Evolutionary conservation across 2,888 invertebrate genomes (phyloP), one percentile per base, ranked within the genome.

Genomic region (Zhuqinia jingwanae): DNA sequence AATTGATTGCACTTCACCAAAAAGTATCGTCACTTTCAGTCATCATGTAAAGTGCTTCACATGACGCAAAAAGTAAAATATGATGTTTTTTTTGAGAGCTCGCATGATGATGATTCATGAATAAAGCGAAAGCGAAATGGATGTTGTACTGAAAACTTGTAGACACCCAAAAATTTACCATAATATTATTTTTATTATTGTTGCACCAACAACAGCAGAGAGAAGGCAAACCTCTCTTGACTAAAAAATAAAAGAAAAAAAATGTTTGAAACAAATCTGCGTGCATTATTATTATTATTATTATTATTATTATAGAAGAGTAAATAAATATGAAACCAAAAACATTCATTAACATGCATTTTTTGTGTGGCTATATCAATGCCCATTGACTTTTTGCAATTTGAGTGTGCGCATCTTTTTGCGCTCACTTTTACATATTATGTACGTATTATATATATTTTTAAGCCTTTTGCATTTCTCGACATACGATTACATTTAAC

Each of bases 101-200:
- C 5, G 8, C 5, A 20, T 45, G 68, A 11, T 70, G 13, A 70
- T 22, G 68, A 70, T 22, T 65, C 68, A 47, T 15, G 25, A 70
- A 45, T 45, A 70, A 65, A 70, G 45, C 68, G 68, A 70, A 70
- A 70, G 68, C 65, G 65, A 17, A 22, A 50, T 15, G 20, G 22
- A 47, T 70, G 13, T 20, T 70, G 22, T 20, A 58, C 10, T 56
- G 58, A 25, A 25, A 70, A 45, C 36, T n/a, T 76, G 56, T 76
- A 60, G 58, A 77, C 77, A 77, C 77, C 77, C 77, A 45, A 60
- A 77, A 77, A 58, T 60, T 70, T 20, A 70, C 47, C 68, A 70
- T 70, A 70, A 70, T 70, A 70, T 47, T 65, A 65, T 47, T 70
- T 70, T 70, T 70, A 70, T 70, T 70, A 70, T 70, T 70, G 42